Percentiles rank a stretch among this genome's conserved stretches.
phyloP scores from a whole-genome alignment of 2,113 vertebrate species.

The Apistogramma diplotaenia region DNA sequence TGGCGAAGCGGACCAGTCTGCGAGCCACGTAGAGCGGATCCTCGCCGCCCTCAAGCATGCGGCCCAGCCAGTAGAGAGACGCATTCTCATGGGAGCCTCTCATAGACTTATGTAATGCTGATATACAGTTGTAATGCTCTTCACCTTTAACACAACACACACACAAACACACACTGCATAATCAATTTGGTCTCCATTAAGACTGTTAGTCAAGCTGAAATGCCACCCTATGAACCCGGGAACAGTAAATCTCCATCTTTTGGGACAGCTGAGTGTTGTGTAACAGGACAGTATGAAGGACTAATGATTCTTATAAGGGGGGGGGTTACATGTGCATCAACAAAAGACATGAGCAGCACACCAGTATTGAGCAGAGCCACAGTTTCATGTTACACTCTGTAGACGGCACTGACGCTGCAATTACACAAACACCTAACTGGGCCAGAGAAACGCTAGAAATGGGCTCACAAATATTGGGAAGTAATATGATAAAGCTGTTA shows the following conservation, averaged over 20 bases:
- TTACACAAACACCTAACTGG: background rate
- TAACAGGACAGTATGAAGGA: constrained; percentile 20
- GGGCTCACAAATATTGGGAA: background rate
- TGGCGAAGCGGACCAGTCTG: constrained; percentile 92
- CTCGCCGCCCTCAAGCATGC: constrained; percentile 98
- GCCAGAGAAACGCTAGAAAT: background rate
- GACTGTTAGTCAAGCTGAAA: constrained; percentile 8
- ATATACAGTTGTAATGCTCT: constrained; percentile 97
- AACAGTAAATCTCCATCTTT: constrained; percentile 47
- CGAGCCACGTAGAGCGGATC: constrained; percentile 93
- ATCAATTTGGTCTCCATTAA: background rate
- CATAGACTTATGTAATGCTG: constrained; percentile 96
- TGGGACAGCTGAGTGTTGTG: constrained; percentile 57
- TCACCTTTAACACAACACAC: constrained; percentile 79
- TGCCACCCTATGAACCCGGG: constrained; percentile 1
- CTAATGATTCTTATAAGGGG: background rate
- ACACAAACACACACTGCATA: background rate
- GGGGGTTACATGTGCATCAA: background rate
- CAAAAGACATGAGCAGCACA: background rate
- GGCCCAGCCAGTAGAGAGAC: constrained; percentile 95
- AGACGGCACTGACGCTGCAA: background rate
- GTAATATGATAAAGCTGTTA: background rate
- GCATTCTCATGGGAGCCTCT: constrained; percentile 92
- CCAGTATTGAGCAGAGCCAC: background rate
- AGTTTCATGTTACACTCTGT: background rate